These are phyloP conservation scores for Achlya flavicornis DNA, from an alignment of 2,888 invertebrate genomes.

Conservation along the genomic window DNA sequence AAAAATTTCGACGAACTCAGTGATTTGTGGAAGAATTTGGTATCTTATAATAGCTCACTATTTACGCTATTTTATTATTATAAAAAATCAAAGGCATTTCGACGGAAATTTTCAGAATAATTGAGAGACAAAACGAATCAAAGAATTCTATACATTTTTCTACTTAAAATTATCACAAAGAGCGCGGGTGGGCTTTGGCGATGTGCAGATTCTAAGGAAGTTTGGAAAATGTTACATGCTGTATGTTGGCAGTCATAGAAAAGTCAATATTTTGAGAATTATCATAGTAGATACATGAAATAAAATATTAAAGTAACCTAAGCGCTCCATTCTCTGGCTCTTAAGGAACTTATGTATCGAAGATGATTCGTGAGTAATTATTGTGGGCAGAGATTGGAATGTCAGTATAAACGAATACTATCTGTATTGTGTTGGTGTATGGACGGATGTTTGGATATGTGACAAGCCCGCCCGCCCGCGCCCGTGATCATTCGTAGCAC, in stretches of 20 bases:
- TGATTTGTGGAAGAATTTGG: no score
- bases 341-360: neutral
- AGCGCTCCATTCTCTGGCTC: neutral
- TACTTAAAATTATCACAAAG: conserved; percentile 27
- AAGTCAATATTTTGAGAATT: neutral
- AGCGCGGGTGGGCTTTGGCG: conserved; percentile 76
- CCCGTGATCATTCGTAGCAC: conserved; percentile 62
- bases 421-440: conserved; percentile 34
- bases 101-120: no score
- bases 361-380: neutral
- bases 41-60: no score
- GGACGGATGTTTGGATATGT: conserved; percentile 31
- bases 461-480: conserved; percentile 75
- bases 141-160: neutral
- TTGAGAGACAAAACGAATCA: neutral
- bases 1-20: no score
- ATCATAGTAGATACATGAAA: neutral
- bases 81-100: no score
- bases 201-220: conserved; percentile 36
- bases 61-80: no score
- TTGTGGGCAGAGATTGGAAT: neutral
- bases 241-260: neutral
- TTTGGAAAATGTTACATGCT: conserved; percentile 22
- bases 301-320: neutral
- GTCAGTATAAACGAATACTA: conserved; percentile 26